Evolutionary conservation across 2,113 vertebrate genomes (phyloP), one percentile per base, ranked within the genome.

Genomic region (Mohoua ochrocephala): DNA sequence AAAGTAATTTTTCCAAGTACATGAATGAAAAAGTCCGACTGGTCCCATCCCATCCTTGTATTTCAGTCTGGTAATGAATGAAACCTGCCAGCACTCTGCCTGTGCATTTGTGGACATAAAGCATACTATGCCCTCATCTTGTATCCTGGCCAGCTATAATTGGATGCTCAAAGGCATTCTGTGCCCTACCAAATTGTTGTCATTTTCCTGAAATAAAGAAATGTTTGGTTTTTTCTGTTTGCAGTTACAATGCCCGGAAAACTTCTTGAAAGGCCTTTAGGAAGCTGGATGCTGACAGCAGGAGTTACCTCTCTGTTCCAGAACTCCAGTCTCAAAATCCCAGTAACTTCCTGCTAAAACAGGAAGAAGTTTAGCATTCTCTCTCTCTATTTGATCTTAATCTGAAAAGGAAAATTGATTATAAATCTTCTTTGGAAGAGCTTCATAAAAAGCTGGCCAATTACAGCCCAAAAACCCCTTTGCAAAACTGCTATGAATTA

Each of bases 401-500:
- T 82, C 35, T 91, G 70, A 91, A 97, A 69, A 96, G 84, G 15
- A 47, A 60, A 50, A 89, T 94, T 84, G 60, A 96, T 91, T 97
- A 85, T 67, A 92, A 93, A 53, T 91, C 42, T 26, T 92, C 97
- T 89, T 91, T 96, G 71, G 87, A 94, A 83, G 91, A 93, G 60
- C 63, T n/a, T 61, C 56, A 45, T 86, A 86, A 88, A 91, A 95
- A 74, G 17, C 49, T 41, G 28, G 19, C n/a, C 6, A 56, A 39
- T 71, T 65, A 57, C 35, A 60, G 42, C 33, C 19, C 33, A 31
- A 45, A 76, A 56, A n/a, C 1, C 8, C 26, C 17, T 33, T 87
- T 71, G 28, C 28, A 76, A 84, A 71, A 21, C 47, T 68, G 35
- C 28, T 67, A 4, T 87, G 85, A 84, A 74, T 68, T 44, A 88